These are phyloP conservation scores for Antheraea mylitta DNA, from an alignment of 1,140 invertebrate species.

Conservation along the genomic window DNA sequence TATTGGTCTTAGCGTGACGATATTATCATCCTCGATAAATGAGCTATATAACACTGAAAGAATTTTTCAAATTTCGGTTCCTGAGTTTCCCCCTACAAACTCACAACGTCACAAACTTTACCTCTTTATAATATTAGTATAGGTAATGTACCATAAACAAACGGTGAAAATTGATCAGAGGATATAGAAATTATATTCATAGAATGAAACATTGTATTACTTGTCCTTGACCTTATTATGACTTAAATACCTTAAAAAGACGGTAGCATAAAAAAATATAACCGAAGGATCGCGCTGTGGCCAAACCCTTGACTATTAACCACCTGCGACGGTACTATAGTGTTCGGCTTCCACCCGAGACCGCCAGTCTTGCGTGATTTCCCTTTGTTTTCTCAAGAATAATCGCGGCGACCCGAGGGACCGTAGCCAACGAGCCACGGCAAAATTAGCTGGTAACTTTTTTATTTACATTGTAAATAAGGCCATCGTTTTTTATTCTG, in stretches of 20 bases:
- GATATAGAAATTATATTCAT: neutral
- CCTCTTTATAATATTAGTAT: no score
- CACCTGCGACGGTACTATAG: neutral
- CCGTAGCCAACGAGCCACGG: constrained; percentile 23
- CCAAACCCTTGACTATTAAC: constrained; percentile 1
- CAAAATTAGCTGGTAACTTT: constrained; percentile 31
- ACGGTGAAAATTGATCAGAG: no score
- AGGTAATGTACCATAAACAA: no score
- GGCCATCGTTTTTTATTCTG: constrained; percentile 11
- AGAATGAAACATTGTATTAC: neutral
- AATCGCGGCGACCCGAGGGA: constrained; percentile 38
- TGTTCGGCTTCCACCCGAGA: constrained; percentile 36
- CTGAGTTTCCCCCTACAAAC: no score
- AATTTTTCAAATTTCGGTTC: no score
- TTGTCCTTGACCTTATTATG: no score
- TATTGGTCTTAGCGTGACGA: no score
- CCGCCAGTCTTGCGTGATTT: constrained; percentile 30
- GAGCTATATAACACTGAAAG: no score
- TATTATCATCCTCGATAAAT: no score
- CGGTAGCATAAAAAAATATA: neutral
- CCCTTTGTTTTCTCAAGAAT: constrained; percentile 48
- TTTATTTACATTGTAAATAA: constrained; percentile 25
- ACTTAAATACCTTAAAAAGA: neutral
- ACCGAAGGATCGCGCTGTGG: neutral
- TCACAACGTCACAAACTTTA: no score